These are phyloP conservation scores for Dinomys branickii DNA, from an alignment of 2,113 vertebrate genomes.

Conservation along the genomic window DNA sequence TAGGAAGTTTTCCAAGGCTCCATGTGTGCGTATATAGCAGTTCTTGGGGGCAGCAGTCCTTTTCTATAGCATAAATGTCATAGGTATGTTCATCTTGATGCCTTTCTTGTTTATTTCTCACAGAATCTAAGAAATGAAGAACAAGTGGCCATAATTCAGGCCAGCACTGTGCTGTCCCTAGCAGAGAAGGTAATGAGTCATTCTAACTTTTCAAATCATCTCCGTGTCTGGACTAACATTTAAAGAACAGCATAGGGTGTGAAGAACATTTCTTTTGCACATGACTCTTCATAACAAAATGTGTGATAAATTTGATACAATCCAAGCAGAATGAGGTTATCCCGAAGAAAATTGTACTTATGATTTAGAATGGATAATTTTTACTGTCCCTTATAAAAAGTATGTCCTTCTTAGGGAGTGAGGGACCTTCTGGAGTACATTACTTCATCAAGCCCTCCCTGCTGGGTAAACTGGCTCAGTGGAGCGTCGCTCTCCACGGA, in stretches of 20 bases:
- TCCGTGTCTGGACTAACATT: neutral
- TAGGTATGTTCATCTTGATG: neutral
- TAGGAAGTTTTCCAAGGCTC: neutral
- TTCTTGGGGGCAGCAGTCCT: neutral
- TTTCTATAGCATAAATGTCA: neutral
- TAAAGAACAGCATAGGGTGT: neutral
- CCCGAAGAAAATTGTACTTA: neutral
- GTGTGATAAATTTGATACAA: neutral
- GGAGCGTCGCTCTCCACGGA: neutral
- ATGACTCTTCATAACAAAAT: neutral
- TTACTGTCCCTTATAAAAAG: slow-evolving; percentile 16
- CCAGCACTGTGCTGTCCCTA: slow-evolving; percentile 97
- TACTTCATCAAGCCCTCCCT: neutral
- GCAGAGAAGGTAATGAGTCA: slow-evolving; percentile 94
- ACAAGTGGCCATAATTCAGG: slow-evolving; percentile 99
- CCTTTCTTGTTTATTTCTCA: neutral
- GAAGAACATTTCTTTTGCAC: neutral
- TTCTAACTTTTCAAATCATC: neutral
- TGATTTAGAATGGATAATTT: neutral
- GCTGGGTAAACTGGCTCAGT: neutral
- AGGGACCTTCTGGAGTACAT: slow-evolving; percentile 15
- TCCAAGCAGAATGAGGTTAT: neutral
- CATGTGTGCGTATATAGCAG: neutral
- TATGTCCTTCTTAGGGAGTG: neutral
- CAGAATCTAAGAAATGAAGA: slow-evolving; percentile 99